Evolutionary conservation across 2,888 invertebrate species (phyloP).

Genomic region (Agrochola macilenta): DNA sequence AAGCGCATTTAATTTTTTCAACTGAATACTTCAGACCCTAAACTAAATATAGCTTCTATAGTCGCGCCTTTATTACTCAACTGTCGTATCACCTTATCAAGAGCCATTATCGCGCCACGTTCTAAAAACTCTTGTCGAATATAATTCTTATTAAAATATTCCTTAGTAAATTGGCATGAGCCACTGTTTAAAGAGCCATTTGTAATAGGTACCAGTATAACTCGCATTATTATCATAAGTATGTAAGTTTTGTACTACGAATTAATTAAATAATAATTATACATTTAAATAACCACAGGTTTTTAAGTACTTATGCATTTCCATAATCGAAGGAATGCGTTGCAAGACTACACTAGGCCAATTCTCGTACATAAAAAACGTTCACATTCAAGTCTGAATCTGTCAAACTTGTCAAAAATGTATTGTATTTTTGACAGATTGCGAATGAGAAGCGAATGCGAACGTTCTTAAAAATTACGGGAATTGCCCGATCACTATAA

Average conservation of each 20-base stretch:
- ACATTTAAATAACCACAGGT: neutral
- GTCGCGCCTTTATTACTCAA: neutral
- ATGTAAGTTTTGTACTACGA: slow-evolving; percentile 36
- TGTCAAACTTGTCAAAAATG: too few relatives aligned
- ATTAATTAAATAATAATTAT: neutral
- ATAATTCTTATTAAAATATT: slow-evolving; percentile 9
- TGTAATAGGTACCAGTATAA: slow-evolving; percentile 28
- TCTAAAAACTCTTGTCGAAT: neutral
- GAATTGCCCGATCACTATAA: too few relatives aligned
- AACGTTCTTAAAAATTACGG: too few relatives aligned
- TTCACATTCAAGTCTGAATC: too few relatives aligned
- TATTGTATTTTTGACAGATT: too few relatives aligned
- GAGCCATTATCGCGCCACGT: neutral
- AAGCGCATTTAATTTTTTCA: neutral
- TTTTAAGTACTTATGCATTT: slow-evolving; percentile 7
- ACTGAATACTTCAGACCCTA: neutral
- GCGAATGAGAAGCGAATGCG: too few relatives aligned
- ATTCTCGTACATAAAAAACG: too few relatives aligned
- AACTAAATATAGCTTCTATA: neutral
- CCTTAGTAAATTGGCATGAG: slow-evolving; percentile 18
- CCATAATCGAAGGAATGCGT: neutral
- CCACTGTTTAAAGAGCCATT: slow-evolving; percentile 14
- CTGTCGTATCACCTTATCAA: neutral
- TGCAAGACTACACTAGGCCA: neutral
- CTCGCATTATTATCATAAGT: slow-evolving; percentile 32